A percentile compares a stretch with the other conserved stretches of the same genome.
These are phyloP conservation scores for Pantala flavescens DNA, from an alignment of 1,140 invertebrate genomes.

Conservation along the genomic window DNA sequence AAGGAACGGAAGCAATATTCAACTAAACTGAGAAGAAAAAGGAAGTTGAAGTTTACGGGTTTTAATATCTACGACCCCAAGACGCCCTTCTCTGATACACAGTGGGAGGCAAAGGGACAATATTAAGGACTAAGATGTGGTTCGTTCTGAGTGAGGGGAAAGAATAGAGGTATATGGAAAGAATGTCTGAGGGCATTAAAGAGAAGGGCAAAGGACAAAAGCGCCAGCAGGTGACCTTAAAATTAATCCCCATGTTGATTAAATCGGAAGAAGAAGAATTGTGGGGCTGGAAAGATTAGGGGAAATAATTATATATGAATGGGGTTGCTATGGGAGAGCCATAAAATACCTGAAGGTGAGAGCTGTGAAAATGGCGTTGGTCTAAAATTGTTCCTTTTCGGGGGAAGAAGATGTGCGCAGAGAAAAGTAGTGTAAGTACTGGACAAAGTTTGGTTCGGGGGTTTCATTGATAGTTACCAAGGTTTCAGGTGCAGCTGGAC, in stretches of 20 bases:
- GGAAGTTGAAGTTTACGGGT: background rate
- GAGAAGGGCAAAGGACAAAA: background rate
- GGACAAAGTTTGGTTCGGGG: background rate
- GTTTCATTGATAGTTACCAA: background rate
- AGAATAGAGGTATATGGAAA: background rate
- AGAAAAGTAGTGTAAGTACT: background rate
- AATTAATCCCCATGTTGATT: constrained; percentile 11
- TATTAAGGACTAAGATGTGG: background rate
- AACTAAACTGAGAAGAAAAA: background rate
- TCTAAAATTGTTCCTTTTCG: background rate
- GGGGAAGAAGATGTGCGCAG: background rate
- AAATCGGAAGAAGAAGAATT: constrained; percentile 2
- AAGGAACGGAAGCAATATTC: no score
- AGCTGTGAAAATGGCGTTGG: background rate
- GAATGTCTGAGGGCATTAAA: background rate
- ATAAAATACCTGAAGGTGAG: background rate
- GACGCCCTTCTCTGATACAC: background rate
- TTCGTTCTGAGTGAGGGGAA: background rate
- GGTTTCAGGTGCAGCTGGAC: background rate
- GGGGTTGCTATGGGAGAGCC: background rate
- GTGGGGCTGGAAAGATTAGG: background rate
- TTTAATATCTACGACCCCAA: constrained; percentile 4
- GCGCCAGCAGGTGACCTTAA: background rate
- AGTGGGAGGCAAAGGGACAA: constrained; percentile 10
- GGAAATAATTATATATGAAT: background rate